These are phyloP conservation scores for Spicauda simplicius DNA, from an alignment of 2,888 invertebrate species.

Conservation along the genomic window DNA sequence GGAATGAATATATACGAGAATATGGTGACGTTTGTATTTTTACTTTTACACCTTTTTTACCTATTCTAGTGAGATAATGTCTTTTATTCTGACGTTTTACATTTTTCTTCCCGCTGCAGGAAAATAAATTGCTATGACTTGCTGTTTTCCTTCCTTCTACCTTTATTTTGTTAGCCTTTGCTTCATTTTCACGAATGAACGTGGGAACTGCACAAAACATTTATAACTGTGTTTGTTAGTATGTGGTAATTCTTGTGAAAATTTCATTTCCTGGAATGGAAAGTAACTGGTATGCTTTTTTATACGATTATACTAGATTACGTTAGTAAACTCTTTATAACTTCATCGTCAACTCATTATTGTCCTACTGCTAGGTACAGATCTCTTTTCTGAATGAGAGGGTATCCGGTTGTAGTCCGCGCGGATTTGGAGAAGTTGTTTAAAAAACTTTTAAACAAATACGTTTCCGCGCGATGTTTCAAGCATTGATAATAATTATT, in stretches of 20 bases:
- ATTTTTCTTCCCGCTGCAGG: constrained; percentile 33
- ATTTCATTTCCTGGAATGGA: background rate
- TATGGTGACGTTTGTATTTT: constrained; percentile 19
- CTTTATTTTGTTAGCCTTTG: constrained; percentile 34
- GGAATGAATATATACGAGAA: background rate
- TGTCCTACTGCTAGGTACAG: too few species aligned
- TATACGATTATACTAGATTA: too few species aligned
- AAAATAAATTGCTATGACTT: constrained; percentile 37
- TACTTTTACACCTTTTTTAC: constrained; percentile 30
- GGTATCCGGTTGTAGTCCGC: too few species aligned
- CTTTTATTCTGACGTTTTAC: constrained; percentile 31
- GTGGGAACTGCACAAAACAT: constrained; percentile 14
- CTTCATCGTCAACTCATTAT: too few species aligned
- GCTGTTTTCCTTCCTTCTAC: constrained; percentile 32
- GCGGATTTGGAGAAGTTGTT: too few species aligned
- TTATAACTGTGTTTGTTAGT: constrained; percentile 14
- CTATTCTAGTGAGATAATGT: constrained; percentile 34
- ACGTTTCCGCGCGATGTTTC: too few species aligned
- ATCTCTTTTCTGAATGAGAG: too few species aligned
- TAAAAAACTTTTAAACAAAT: too few species aligned
- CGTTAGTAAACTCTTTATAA: too few species aligned
- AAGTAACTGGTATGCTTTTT: too few species aligned
- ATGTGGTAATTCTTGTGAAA: constrained; percentile 2
- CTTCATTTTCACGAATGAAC: constrained; percentile 21
- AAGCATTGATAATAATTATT: too few species aligned